Conservation (phyloP, 2,113 vertebrate species). For the Hoplias malabaricus region DNA sequence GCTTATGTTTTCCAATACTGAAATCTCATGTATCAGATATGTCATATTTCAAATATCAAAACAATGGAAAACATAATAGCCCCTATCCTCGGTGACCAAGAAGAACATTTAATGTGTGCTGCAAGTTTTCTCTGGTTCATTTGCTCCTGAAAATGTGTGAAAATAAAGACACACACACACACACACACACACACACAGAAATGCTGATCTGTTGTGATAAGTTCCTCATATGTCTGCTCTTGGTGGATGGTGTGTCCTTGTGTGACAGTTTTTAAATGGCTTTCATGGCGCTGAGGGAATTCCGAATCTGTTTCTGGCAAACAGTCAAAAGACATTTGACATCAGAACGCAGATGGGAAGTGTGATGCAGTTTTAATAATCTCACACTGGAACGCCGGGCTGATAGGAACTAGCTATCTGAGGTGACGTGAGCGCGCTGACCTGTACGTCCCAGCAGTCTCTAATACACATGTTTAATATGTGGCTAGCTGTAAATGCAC, state of each 20-base stretch:
- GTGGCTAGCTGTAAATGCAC: neutral
- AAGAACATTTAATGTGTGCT: neutral
- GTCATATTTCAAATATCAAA: too few relatives aligned
- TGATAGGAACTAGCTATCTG: constrained; percentile 10
- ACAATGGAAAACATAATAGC: too few relatives aligned
- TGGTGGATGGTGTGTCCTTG: neutral
- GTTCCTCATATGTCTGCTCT: neutral
- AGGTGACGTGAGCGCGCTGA: neutral
- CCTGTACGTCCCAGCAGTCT: neutral
- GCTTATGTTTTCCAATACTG: too few relatives aligned
- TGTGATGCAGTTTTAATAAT: constrained; percentile 19
- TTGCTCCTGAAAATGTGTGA: neutral
- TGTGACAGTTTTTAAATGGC: constrained; percentile 12
- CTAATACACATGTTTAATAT: neutral
- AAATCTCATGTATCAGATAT: too few relatives aligned
- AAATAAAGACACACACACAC: neutral
- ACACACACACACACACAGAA: neutral
- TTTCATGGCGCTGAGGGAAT: neutral
- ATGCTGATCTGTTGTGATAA: constrained; percentile 1
- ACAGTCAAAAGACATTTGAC: constrained; percentile 19
- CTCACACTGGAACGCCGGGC: neutral
- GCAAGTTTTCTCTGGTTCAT: neutral
- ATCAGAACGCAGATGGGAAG: constrained; percentile 31
- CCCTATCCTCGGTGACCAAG: too few relatives aligned
- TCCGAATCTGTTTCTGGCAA: constrained; percentile 15